These are phyloP conservation scores for Australoheros facetus DNA, from an alignment of 2,797 vertebrate genomes.

Conservation along the genomic window DNA sequence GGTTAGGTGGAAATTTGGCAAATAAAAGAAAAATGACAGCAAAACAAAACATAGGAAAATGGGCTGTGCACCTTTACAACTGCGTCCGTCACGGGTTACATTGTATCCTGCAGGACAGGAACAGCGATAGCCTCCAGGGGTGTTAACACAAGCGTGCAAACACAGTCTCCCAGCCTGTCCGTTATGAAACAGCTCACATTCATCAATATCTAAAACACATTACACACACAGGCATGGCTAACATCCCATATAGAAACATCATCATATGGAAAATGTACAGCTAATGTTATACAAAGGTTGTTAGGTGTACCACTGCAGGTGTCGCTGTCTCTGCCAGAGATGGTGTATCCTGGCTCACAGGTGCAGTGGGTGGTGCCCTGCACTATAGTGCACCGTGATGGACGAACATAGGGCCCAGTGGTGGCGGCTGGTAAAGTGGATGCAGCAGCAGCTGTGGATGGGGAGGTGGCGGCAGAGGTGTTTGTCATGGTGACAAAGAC, in stretches of 20 bases:
- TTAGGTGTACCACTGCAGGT: conserved; percentile 75
- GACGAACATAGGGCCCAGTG: conserved; percentile 67
- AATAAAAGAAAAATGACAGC: not conserved
- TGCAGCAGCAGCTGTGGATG: conserved; percentile 59
- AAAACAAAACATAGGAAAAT: not conserved
- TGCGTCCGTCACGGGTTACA: conserved; percentile 78
- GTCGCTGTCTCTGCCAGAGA: conserved; percentile 78
- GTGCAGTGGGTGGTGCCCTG: conserved; percentile 84
- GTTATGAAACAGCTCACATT: conserved; percentile 88
- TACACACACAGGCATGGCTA: conserved; percentile 25
- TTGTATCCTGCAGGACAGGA: conserved; percentile 86
- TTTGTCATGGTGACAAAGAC: conserved; percentile 79
- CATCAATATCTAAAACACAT: conserved; percentile 85
- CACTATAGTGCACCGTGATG: conserved; percentile 74
- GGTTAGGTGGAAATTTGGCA: not conserved
- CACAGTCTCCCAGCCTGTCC: conserved; percentile 84
- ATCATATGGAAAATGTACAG: not conserved
- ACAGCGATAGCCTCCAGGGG: conserved; percentile 88
- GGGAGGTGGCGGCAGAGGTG: conserved; percentile 65
- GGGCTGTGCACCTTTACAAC: conserved; percentile 83
- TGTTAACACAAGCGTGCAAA: conserved; percentile 86
- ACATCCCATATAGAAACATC: not conserved
- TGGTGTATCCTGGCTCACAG: conserved; percentile 83
- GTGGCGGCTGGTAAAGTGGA: conserved; percentile 71
- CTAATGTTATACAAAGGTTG: not conserved